phyloP scores from a whole-genome alignment of 1,140 invertebrate genomes.

The Sycophila sp. region DNA sequence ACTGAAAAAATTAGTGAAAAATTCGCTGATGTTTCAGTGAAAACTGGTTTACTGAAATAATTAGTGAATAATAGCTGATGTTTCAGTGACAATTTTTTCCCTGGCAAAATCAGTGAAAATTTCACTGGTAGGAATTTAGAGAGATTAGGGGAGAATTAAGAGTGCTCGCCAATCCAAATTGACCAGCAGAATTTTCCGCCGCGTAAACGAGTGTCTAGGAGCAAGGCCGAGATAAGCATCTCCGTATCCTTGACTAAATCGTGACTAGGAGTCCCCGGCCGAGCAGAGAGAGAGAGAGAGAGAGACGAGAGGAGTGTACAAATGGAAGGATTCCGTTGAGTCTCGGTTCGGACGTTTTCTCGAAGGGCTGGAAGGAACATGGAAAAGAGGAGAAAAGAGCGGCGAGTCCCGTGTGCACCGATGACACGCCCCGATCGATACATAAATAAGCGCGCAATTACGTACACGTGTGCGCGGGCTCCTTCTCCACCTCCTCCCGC shows the following conservation, averaged over 20 bases:
- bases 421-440: conserved; percentile 22
- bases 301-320: conserved; percentile 18
- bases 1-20: no score
- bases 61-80: no score
- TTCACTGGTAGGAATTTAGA: conserved; percentile 25
- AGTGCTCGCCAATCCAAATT: conserved; percentile 6
- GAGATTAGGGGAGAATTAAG: conserved; percentile 5
- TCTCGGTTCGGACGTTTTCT: no score
- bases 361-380: no score
- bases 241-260: conserved; percentile 65
- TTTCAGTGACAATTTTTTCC: no score
- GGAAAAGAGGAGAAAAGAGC: no score
- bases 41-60: no score
- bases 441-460: conserved; percentile 38
- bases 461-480: neutral
- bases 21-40: no score
- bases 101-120: no score
- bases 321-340: no score
- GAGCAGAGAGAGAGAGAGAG: neutral
- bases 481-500: neutral
- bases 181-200: conserved; percentile 46
- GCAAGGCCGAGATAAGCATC: conserved; percentile 61
- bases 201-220: conserved; percentile 64
- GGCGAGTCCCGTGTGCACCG: no score
- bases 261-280: conserved; percentile 59